Evolutionary conservation across 1,140 invertebrate genomes (phyloP).

Genomic region (Oedothorax gibbosus): DNA sequence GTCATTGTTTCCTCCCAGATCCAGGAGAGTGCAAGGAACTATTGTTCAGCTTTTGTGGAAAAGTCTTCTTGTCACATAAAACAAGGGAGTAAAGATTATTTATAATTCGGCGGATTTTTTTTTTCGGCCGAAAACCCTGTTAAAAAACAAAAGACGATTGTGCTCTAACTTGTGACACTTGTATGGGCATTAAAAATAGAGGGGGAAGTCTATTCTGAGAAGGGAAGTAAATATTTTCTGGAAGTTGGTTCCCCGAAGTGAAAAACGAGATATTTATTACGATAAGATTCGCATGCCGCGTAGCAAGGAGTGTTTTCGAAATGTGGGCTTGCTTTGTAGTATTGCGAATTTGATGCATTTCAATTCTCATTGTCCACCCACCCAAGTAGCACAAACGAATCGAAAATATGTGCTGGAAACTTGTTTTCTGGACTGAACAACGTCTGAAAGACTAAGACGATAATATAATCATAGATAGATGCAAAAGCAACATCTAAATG

Average conservation of each 20-base stretch:
- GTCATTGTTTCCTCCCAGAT: constrained; percentile 42
- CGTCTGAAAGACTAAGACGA: too few relatives aligned
- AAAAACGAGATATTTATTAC: too few relatives aligned
- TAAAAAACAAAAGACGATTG: constrained; percentile 59
- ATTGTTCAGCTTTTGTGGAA: constrained; percentile 59
- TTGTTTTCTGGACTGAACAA: too few relatives aligned
- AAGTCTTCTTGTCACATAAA: constrained; percentile 53
- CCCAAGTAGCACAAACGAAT: too few relatives aligned
- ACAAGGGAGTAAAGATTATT: constrained; percentile 52
- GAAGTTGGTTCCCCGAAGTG: constrained; percentile 20
- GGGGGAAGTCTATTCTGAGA: not conserved
- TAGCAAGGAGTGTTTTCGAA: too few relatives aligned
- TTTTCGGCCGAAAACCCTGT: constrained; percentile 38
- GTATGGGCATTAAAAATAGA: constrained; percentile 51
- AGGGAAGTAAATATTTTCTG: constrained; percentile 16
- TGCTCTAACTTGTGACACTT: constrained; percentile 49
- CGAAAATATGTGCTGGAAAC: too few relatives aligned
- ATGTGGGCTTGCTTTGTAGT: too few relatives aligned
- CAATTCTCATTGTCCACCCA: too few relatives aligned
- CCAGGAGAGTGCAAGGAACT: constrained; percentile 40
- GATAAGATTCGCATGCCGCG: too few relatives aligned
- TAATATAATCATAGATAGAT: too few relatives aligned
- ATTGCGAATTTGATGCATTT: too few relatives aligned
- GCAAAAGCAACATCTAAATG: too few relatives aligned
- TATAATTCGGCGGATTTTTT: constrained; percentile 55